Conservation (phyloP, 2,113 vertebrate species). For the Urocolius indicus region DNA sequence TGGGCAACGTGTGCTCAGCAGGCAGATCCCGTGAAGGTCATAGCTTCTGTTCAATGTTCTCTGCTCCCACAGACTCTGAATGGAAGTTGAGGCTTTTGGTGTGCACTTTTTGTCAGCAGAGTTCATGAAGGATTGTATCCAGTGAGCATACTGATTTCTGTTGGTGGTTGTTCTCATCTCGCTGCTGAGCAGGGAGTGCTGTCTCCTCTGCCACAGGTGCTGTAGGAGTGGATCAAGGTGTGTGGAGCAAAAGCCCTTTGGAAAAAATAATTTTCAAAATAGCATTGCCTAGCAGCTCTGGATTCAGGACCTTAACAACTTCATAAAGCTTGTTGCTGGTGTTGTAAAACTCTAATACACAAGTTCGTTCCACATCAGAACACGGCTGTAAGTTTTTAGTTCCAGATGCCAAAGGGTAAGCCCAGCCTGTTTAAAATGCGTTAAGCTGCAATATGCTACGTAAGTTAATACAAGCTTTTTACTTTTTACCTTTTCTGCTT, state of each 20-base stretch:
- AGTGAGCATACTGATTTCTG: fast-evolving
- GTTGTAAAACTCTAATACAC: conserved; percentile 63
- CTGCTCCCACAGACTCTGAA: fast-evolving
- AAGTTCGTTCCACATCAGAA: conserved; percentile 57
- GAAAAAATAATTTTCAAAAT: conserved; percentile 1
- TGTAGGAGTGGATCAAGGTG: not conserved
- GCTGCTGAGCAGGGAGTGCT: not conserved
- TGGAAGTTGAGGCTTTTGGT: not conserved
- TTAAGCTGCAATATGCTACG: conserved; percentile 49
- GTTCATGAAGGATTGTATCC: not conserved
- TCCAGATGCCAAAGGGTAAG: conserved; percentile 46
- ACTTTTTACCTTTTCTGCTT: conserved; percentile 47
- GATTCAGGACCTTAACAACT: conserved; percentile 56
- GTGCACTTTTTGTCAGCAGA: not conserved
- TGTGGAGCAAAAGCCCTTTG: not conserved
- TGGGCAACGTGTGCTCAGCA: not conserved
- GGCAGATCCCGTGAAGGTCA: not conserved
- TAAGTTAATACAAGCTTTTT: conserved; percentile 44
- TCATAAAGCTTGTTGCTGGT: conserved; percentile 63
- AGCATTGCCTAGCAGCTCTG: conserved; percentile 4
- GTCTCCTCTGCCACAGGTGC: not conserved
- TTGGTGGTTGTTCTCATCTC: not conserved
- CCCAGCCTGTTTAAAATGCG: conserved; percentile 60
- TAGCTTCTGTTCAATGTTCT: not conserved
- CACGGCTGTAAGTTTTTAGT: conserved; percentile 54